A percentile compares a stretch with the other conserved stretches of the same genome.
phyloP scores from a whole-genome alignment of 2,797 vertebrate species.

The Syncerus caffer region DNA sequence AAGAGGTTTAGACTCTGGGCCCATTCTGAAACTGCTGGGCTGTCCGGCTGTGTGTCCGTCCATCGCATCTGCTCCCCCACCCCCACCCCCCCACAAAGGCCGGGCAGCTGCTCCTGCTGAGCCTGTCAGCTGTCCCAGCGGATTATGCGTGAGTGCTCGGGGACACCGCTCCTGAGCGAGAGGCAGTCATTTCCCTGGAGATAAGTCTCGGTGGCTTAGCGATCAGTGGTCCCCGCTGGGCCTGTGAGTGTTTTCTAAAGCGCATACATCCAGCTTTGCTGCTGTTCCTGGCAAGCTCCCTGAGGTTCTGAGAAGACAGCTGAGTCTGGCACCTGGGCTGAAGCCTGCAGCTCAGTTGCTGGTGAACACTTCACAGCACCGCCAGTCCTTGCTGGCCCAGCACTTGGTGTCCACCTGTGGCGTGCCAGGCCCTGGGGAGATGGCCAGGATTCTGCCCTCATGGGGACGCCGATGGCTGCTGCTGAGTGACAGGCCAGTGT shows the following conservation, averaged over 20 bases:
- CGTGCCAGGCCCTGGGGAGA: not conserved
- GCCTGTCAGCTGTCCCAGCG: not conserved
- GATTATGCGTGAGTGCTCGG: not conserved
- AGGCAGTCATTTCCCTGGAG: not conserved
- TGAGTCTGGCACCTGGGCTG: not conserved
- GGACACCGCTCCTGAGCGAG: not conserved
- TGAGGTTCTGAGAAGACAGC: not conserved
- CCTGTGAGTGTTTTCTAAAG: not conserved
- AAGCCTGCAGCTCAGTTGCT: not conserved
- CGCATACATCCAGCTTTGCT: accelerated
- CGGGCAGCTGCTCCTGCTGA: not conserved
- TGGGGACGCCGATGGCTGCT: not conserved
- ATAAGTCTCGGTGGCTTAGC: not conserved
- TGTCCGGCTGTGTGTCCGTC: not conserved
- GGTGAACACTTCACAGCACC: not conserved
- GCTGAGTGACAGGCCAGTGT: accelerated
- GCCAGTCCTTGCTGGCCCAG: not conserved
- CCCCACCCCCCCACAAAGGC: not conserved
- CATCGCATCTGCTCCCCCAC: accelerated
- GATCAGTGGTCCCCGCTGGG: accelerated
- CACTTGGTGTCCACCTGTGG: no score
- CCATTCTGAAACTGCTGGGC: not conserved
- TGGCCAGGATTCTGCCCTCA: not conserved
- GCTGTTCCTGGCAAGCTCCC: accelerated
- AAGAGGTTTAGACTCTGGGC: not conserved